Evolutionary conservation across 2,888 invertebrate genomes (phyloP), one percentile per base, ranked within the genome.

Genomic region (Cephus sareptanus): DNA sequence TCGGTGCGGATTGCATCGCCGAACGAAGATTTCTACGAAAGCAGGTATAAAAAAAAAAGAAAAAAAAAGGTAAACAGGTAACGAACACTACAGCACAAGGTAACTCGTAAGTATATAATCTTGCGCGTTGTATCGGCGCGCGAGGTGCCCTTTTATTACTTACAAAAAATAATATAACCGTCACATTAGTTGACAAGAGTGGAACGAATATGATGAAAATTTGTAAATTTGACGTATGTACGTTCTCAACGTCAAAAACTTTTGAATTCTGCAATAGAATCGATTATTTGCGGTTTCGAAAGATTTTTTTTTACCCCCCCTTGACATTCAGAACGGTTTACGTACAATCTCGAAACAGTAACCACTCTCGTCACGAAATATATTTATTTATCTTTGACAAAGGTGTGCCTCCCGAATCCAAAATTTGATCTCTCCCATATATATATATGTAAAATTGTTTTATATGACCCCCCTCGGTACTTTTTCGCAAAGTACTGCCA

Each of bases 121-220:
- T 92, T 85, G 89, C 90, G 91, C 90, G 92, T 92, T 92, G 93
- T 93, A 93, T 93, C 93, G 93, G 93, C 93, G 91, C 92, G 89
- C 83, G 88, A 90, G 92, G 89, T 88, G 86, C 80, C 82, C 80
- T 87, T 82, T 37, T 34, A 35, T 81, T 83, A 83, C 77, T 73
- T 75, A 78, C 15, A 6, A 30, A 70, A 70, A 70, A 31, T 76
- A 78, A 75, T 77, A 35, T 4, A 74, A 74, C 13, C 6, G 12
- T 34, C 6, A 1, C 34, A 11, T 33, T 74, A 11, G 74, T 15
- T 12, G 34, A 4, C 74, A 34, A 74, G 74, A 74, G 33, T 74
- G 74, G 35, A 40, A 40, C 40, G 40, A 40, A 40, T 15, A 40
- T 0, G 6, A 15, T 40, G 40, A 40, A 40, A 40, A 40, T 15